Evolutionary conservation across 2,888 invertebrate genomes (phyloP).

Genomic region (Bibio marci): DNA sequence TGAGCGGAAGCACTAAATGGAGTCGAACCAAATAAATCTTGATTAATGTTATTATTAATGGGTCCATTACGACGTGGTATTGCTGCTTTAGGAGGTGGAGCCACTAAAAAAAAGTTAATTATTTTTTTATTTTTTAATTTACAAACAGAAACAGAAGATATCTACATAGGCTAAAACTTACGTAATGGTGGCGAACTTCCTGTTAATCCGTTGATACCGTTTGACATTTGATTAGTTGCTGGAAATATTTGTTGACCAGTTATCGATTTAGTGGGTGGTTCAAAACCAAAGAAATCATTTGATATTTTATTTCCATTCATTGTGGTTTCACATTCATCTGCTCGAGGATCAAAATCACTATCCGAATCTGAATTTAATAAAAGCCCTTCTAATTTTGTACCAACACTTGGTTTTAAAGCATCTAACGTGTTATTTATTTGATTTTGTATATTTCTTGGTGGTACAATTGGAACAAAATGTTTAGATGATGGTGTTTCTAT

Average conservation of each 20-base stretch:
- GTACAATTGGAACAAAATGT: constrained; percentile 26
- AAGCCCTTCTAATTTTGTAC: constrained; percentile 60
- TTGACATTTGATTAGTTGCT: constrained; percentile 1
- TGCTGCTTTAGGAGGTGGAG: constrained; percentile 71
- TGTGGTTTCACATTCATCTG: constrained; percentile 44
- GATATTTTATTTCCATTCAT: constrained; percentile 22
- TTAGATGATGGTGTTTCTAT: constrained; percentile 22
- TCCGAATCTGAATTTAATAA: constrained; percentile 64
- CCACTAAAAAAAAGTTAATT: constrained; percentile 39
- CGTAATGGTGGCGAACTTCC: constrained; percentile 47
- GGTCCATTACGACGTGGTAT: constrained; percentile 33
- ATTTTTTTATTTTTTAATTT: background rate
- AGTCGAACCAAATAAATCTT: constrained; percentile 65
- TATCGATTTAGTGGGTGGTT: constrained; percentile 19
- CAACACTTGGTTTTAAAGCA: constrained; percentile 43
- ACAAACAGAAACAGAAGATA: background rate
- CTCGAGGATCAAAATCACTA: constrained; percentile 77
- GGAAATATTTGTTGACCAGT: too few species aligned
- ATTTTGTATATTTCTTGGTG: constrained; percentile 25
- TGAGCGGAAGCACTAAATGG: constrained; percentile 38
- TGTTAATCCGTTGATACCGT: constrained; percentile 7
- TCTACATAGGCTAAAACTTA: constrained; percentile 31
- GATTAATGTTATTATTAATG: constrained; percentile 25
- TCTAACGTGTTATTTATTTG: constrained; percentile 33
- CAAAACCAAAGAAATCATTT: constrained; percentile 29